These are phyloP conservation scores for Megamerina dolium DNA, from an alignment of 2,888 invertebrate species.

Conservation along the genomic window DNA sequence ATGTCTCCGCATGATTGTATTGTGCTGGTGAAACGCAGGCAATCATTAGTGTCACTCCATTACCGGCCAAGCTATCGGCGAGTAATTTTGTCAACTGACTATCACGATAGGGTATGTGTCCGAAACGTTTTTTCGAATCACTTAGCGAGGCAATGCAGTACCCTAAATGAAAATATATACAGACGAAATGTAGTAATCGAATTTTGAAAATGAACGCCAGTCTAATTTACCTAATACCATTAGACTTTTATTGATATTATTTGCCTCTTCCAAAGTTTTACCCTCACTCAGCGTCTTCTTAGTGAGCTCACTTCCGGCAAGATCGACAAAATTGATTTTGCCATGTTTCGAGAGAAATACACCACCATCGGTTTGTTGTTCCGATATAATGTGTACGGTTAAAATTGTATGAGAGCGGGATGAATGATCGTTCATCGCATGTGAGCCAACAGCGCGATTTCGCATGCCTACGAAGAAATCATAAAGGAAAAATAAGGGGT, in stretches of 20 bases:
- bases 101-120: conserved; percentile 91
- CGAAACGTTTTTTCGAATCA: conserved; percentile 68
- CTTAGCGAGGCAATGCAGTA: conserved; percentile 92
- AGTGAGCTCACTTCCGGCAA: conserved; percentile 96
- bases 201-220: not conserved
- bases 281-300: conserved; percentile 84
- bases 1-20: conserved; percentile 77
- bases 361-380: conserved; percentile 72
- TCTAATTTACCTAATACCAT: conserved; percentile 74
- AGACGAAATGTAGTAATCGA: not conserved
- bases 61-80: conserved; percentile 89
- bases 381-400: conserved; percentile 84
- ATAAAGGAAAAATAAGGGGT: no score
- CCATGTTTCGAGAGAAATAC: conserved; percentile 87
- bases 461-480: conserved; percentile 75
- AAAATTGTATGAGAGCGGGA: conserved; percentile 77
- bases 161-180: conserved; percentile 52
- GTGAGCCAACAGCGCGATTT: conserved; percentile 82
- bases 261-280: conserved; percentile 86
- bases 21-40: conserved; percentile 89
- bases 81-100: conserved; percentile 89
- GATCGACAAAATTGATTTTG: conserved; percentile 91
- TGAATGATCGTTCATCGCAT: conserved; percentile 90
- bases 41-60: conserved; percentile 92
- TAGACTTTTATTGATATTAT: conserved; percentile 92